Evolutionary conservation across 2,113 vertebrate genomes (phyloP), one percentile per base, ranked within the genome.

Genomic region (Paracanthobrama guichenoti): DNA sequence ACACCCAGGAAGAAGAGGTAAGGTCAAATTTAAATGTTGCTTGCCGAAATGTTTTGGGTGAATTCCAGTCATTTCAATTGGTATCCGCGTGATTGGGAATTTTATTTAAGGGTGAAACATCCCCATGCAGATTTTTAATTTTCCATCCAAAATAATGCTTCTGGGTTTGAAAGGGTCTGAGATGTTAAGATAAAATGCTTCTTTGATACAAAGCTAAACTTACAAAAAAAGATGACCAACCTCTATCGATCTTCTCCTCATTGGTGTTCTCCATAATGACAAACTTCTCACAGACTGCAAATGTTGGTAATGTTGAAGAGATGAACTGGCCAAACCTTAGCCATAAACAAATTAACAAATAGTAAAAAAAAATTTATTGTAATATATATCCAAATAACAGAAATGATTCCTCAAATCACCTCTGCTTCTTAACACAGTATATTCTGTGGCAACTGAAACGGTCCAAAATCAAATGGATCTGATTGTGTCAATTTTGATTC

Each of bases 211-310:
- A 55, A 55, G 4, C 50, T 55, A 14, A 48, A 13, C 24, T 74
- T 48, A 4, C 35, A 35, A 26, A 74, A 57, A 22, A 50, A 12
- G 26, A 18, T 11, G 3, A 28, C 93, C 94, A 89, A 97, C 97
- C 96, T 90, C 93, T 94, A 20, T 99, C 98, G 6, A 95, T 92
- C 88, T 98, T 99, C 90, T 99, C 98, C 92, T 99, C 97, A 7
- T 95, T 95, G 69, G 95, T 97, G 89, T 97, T 93, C 90, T 99
- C 98, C 98, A 99, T 99, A 81, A 97, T 93, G n/a, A 98, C 97
- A 93, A 99, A 99, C 94, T 99, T 99, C 93, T 99, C 98, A 91
- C 97, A 99, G 81, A 99, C 97, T 0, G 98, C 97, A 82, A 99
- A 99, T 0, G 98, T 98, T 81, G 97, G 98, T 77, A 99, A 93